Base-by-base conservation (phyloP, 2,113 vertebrate species). In the Pyrgilauda ruficollis region DNA sequence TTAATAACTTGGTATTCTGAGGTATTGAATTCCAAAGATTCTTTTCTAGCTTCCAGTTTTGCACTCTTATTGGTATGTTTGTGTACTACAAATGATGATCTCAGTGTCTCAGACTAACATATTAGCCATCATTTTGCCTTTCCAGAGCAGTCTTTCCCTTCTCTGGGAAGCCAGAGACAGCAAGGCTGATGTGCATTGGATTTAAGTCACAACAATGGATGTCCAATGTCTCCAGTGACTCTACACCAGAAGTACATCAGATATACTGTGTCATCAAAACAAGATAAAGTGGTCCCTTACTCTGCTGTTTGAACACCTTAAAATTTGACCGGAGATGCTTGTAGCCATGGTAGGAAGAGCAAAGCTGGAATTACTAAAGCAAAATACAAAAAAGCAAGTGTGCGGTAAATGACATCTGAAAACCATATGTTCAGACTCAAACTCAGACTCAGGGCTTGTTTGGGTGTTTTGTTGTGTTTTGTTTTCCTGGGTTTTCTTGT, bases 151-250 rank as follows among this genome's bases (percentile, higher is more conserved):
- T 10, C 5, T 43, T 88, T 86, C 26, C 67, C 13, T 64, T 52
- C 82, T 18, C 41, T 63, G 43, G 8, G 50, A 58, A 74, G 30
- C 24, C 55, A 74, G 49, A 83, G 31, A 59, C 24, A 73, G 13
- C 0, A 0, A 79, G 44, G 68, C 24, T 1, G 10, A 14, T 18
- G 30, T 16, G 15, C 24, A 10, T 37, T 37, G 31, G 35, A 66
- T 62, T 89, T 80, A 44, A n/a, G 24, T 33, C 28, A 46, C 31
- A 66, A 59, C 83, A 84, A 27, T 31, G 15, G 22, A 44, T 49
- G 30, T 53, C 19, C 21, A n/a, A 11, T 33, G 5, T 35, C 33
- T 84, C 22, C 67, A 52, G 15, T 15, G 22, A 47, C 43, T 66
- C 55, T 37, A 2, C 10, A 37, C 15, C 49, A 53, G 37, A 64